A percentile compares a stretch with the other conserved stretches of the same genome.
Conservation (phyloP, 1,140 invertebrate genomes). For the Asbolus verrucosus region DNA sequence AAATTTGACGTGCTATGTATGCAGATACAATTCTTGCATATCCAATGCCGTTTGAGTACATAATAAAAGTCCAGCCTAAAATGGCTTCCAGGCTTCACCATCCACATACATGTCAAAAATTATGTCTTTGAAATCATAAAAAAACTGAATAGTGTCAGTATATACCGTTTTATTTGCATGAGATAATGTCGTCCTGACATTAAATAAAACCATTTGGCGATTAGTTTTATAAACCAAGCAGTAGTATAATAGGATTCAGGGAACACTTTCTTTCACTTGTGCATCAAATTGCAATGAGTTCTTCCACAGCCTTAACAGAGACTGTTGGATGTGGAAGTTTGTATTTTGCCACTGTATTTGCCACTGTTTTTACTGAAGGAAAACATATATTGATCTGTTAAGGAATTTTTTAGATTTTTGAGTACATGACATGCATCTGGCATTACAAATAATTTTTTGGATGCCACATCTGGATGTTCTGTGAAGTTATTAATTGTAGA, state of each 20-base stretch:
- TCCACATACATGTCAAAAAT: conserved; percentile 26
- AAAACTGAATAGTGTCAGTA: conserved; percentile 13
- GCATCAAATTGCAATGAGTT: neutral
- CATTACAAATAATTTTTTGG: conserved; percentile 36
- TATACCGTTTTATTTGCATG: conserved; percentile 1
- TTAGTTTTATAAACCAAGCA: conserved; percentile 42
- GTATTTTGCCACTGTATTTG: neutral
- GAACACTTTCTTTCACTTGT: conserved; percentile 17
- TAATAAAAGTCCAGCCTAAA: conserved; percentile 31
- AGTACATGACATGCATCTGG: conserved; percentile 32
- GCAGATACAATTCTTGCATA: conserved; percentile 29
- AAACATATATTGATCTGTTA: neutral
- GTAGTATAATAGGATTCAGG: conserved; percentile 19
- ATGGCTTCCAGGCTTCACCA: conserved; percentile 36
- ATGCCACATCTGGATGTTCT: conserved; percentile 1
- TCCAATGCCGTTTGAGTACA: conserved; percentile 32
- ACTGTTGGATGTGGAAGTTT: neutral
- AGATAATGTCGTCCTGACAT: conserved; percentile 2
- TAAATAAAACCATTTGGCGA: conserved; percentile 29
- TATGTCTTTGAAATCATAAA: conserved; percentile 16
- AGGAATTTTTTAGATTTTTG: conserved; percentile 26
- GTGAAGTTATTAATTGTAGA: conserved; percentile 9
- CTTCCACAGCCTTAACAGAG: neutral
- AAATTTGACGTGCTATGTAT: conserved; percentile 1
- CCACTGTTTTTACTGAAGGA: neutral